These are phyloP conservation scores for Epinotia brunnichana DNA, from an alignment of 2,888 invertebrate species.

Conservation along the genomic window DNA sequence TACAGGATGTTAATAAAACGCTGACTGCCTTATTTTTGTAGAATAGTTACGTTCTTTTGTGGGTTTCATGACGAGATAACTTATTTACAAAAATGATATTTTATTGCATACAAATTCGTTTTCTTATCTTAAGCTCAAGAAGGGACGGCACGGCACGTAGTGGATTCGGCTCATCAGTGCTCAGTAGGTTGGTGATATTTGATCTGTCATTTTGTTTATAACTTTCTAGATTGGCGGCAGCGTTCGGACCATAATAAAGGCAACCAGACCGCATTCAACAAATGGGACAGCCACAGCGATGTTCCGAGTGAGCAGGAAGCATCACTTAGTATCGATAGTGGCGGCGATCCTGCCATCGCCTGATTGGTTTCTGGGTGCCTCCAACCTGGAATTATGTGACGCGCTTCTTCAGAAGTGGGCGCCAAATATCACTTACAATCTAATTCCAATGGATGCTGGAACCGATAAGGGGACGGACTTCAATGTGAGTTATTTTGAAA, in stretches of 20 bases:
- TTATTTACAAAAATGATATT: too few species aligned
- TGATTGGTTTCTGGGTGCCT: slow-evolving; percentile 98
- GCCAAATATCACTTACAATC: slow-evolving; percentile 89
- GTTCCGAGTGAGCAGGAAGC: slow-evolving; percentile 67
- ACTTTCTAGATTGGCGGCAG: slow-evolving; percentile 59
- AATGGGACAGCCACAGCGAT: slow-evolving; percentile 64
- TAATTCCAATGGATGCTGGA: slow-evolving; percentile 98
- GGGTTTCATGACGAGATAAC: background rate
- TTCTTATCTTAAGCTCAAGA: too few species aligned
- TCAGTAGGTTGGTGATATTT: too few species aligned
- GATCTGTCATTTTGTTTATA: background rate
- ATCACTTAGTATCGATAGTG: slow-evolving; percentile 72
- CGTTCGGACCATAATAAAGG: slow-evolving; percentile 75
- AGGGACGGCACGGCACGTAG: too few species aligned
- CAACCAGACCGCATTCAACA: slow-evolving; percentile 65
- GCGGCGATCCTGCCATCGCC: slow-evolving; percentile 86
- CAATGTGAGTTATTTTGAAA: slow-evolving; percentile 82
- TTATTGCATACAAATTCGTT: too few species aligned
- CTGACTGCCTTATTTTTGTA: background rate
- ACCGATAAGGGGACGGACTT: slow-evolving; percentile 96
- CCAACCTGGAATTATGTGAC: slow-evolving; percentile 93
- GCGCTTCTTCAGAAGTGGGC: slow-evolving; percentile 90
- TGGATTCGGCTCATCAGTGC: too few species aligned
- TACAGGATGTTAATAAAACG: background rate
- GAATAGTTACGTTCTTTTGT: background rate